These are phyloP conservation scores for Pentamera pediparva DNA, from an alignment of 53 echinoderm and acorn worm species.

Conservation along the genomic window DNA sequence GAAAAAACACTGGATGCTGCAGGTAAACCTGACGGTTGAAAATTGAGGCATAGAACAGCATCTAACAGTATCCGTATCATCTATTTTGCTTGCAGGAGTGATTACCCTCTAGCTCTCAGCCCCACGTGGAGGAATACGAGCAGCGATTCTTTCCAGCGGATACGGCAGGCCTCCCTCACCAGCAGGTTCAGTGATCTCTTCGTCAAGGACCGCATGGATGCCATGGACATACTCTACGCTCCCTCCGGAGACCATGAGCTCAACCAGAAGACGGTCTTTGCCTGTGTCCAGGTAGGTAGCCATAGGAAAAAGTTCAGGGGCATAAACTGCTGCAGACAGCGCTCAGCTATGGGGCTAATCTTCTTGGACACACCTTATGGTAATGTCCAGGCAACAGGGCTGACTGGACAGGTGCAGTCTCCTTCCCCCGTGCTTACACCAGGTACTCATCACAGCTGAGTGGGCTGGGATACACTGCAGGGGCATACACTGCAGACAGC, in stretches of 20 bases:
- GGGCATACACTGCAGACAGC: too few species aligned
- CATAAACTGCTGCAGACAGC: too few species aligned
- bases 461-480: too few species aligned
- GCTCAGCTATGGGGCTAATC: too few species aligned
- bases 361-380: too few species aligned
- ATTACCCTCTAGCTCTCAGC: constrained; percentile 46
- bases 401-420: too few species aligned
- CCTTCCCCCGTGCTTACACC: too few species aligned
- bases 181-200: constrained; percentile 91
- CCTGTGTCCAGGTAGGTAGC: constrained; percentile 90
- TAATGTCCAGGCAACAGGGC: too few species aligned
- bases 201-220: constrained; percentile 83
- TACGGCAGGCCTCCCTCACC: constrained; percentile 79
- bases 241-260: constrained; percentile 93
- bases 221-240: constrained; percentile 83
- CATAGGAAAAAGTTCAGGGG: too few species aligned
- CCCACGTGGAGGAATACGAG: constrained; percentile 36
- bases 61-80: not conserved
- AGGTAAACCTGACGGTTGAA: not conserved
- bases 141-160: constrained; percentile 72
- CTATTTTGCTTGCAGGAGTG: constrained; percentile 32
- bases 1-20: too few species aligned
- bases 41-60: not conserved
- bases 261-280: constrained; percentile 86
- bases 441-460: too few species aligned